Conservation (phyloP, 2,888 invertebrate species). For the Erynnis tages region DNA sequence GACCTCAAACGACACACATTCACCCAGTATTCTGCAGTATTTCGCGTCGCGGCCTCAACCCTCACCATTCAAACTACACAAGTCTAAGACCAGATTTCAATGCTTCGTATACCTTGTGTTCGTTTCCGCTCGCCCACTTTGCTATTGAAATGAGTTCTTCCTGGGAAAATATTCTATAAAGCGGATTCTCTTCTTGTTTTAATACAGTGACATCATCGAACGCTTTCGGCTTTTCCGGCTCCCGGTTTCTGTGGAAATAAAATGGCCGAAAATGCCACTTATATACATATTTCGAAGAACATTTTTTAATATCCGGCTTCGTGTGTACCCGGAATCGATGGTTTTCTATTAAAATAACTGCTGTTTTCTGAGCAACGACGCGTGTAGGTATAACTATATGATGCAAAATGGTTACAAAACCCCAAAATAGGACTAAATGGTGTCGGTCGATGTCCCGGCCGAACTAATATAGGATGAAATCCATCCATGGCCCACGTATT, state of each 20-base stretch:
- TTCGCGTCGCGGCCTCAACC: neutral
- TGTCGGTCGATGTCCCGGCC: too few relatives aligned
- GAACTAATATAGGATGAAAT: too few relatives aligned
- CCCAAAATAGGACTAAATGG: too few relatives aligned
- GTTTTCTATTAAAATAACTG: too few relatives aligned
- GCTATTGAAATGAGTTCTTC: slow-evolving; percentile 24
- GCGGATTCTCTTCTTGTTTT: slow-evolving; percentile 13
- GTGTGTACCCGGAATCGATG: too few relatives aligned
- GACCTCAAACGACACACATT: neutral
- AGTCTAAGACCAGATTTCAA: slow-evolving; percentile 24
- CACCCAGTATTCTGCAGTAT: neutral
- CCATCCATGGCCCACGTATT: too few relatives aligned
- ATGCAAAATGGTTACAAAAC: too few relatives aligned
- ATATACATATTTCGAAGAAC: too few relatives aligned
- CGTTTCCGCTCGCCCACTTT: slow-evolving; percentile 14
- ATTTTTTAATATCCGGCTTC: too few relatives aligned
- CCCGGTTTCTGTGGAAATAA: neutral
- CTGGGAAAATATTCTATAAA: slow-evolving; percentile 17
- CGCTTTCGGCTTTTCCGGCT: neutral
- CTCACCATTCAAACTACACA: slow-evolving; percentile 8
- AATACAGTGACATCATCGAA: slow-evolving; percentile 23
- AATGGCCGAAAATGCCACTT: neutral
- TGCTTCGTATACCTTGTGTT: slow-evolving; percentile 7
- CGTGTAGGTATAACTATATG: too few relatives aligned
- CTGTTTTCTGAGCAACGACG: too few relatives aligned